These are phyloP conservation scores for Sphaerodactylus townsendi DNA, from an alignment of 2,113 vertebrate genomes.

Conservation along the genomic window DNA sequence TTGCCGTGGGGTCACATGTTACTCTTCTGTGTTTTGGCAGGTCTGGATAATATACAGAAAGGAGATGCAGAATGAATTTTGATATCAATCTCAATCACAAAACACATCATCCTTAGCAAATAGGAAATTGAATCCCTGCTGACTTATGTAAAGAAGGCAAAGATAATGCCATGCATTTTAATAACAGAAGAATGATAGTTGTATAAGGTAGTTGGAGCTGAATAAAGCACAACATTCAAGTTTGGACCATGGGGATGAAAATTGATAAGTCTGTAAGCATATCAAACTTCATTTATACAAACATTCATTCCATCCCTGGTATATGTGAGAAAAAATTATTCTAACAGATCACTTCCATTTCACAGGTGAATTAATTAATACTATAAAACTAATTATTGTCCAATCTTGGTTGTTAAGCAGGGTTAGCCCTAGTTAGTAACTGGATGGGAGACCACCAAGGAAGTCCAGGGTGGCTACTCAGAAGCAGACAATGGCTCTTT, in stretches of 20 bases:
- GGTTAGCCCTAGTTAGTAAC: too few relatives aligned
- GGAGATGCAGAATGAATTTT: constrained; percentile 53
- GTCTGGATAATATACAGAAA: constrained; percentile 52
- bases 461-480: too few relatives aligned
- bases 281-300: neutral
- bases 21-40: constrained; percentile 27
- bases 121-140: constrained; percentile 46
- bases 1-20: constrained; percentile 18
- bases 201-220: constrained; percentile 35
- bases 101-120: constrained; percentile 48
- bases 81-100: constrained; percentile 19
- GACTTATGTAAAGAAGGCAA: constrained; percentile 43
- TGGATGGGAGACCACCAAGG: too few relatives aligned
- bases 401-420: too few relatives aligned
- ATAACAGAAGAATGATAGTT: constrained; percentile 37
- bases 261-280: neutral
- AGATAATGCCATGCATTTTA: constrained; percentile 31
- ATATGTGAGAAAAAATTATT: neutral
- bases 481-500: too few relatives aligned
- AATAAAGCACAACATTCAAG: constrained; percentile 28
- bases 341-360: neutral
- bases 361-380: neutral
- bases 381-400: neutral
- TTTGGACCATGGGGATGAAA: neutral
- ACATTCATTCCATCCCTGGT: neutral